Evolutionary conservation across 2,113 vertebrate species (phyloP).

Genomic region (Calidris pygmaea): DNA sequence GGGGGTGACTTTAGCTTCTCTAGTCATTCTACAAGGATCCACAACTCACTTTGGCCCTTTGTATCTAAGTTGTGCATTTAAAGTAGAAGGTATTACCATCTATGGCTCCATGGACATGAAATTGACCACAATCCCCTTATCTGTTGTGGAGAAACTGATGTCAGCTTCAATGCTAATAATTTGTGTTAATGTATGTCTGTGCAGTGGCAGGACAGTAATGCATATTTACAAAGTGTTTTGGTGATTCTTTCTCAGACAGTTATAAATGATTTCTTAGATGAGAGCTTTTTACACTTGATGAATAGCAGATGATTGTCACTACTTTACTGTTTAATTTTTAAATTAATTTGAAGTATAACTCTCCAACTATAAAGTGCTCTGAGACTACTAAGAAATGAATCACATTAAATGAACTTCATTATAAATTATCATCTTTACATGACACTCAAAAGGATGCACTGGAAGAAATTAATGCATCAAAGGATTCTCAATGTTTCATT

Average conservation of each 20-base stretch:
- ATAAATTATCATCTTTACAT: conserved; percentile 29
- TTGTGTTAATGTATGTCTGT: neutral
- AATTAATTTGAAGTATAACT: conserved; percentile 60
- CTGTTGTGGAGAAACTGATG: neutral
- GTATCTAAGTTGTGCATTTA: neutral
- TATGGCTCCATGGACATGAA: neutral
- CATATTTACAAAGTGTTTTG: conserved; percentile 11
- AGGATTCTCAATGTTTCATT: conserved; percentile 18
- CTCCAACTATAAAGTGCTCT: conserved; percentile 19
- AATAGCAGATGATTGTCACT: conserved; percentile 52
- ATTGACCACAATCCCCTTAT: neutral
- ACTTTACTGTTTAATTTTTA: conserved; percentile 53
- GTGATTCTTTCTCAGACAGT: conserved; percentile 1
- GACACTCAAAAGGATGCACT: conserved; percentile 7
- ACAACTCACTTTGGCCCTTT: neutral
- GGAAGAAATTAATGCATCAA: conserved; percentile 46
- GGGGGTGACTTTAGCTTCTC: neutral
- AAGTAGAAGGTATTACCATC: neutral
- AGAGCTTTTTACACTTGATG: conserved; percentile 32
- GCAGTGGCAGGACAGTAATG: neutral
- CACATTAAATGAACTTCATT: conserved; percentile 53
- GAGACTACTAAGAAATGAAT: conserved; percentile 54
- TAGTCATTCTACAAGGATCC: neutral
- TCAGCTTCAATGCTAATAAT: neutral
- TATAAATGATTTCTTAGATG: conserved; percentile 21